Evolutionary conservation across 1,140 invertebrate species (phyloP), one percentile per base, ranked within the genome.

Genomic region (Megalopta genalis): DNA sequence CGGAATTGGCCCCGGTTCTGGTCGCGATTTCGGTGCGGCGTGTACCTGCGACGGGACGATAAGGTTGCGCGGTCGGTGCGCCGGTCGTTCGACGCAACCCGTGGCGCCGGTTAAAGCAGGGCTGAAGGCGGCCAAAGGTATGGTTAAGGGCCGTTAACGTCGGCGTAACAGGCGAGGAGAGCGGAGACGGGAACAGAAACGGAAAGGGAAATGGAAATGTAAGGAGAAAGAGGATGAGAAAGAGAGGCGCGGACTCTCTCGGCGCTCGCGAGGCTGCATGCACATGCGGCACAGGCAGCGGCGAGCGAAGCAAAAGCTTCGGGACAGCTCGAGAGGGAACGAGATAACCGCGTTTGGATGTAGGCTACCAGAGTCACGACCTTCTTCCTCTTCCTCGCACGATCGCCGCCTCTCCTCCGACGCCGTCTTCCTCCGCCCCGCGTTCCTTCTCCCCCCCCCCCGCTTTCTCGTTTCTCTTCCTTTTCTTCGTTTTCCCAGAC

Each of bases 311-410:
- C 49, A 81, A 84, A n/a, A 84, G 84, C 84, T 86, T 88, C 86
- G 77, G 85, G 86, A 88, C 85, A 86, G 79, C 80, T 75, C 82
- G 67, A 77, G 87, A 90, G 88, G 88, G 83, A 86, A 68, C 46
- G 72, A 86, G 85, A 86, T 77, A 84, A 85, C 88, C 82, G 82
- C 87, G 84, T 89, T 89, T 86, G 84, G 89, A 93, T 92, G 89
- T 92, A 92, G 92, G 92, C 90, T 92, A 92, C 88, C 88, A 89
- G 89, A 92, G 91, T 92, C 91, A 92, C 92, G 92, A 92, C 90
- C 88, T 89, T 92, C 90, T 90, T 90, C 89, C 88, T 92, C 90
- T 89, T 91, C 88, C 88, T 88, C 81, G 88, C 85, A 84, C 81
- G 77, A 83, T 83, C 80, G 32, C 62, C 57, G 57, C 76, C 80